Percentiles rank a stretch among this genome's conserved stretches.
Evolutionary conservation across 2,888 invertebrate genomes (phyloP).

Genomic region (Drosophila stalkeri): DNA sequence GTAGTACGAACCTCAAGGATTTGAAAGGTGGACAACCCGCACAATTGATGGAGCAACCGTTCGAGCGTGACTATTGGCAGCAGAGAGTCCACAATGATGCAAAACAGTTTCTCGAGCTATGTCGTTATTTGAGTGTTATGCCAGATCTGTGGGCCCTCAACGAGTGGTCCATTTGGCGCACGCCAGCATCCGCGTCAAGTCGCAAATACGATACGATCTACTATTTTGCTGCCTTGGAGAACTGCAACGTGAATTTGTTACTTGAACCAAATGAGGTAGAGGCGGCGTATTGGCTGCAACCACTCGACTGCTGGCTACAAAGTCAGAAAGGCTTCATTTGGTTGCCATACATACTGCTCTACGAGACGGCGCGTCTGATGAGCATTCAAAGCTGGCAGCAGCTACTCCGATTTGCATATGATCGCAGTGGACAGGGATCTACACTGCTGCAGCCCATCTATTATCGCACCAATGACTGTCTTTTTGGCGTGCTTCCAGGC

Average conservation of each 20-base stretch:
- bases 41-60: constrained; percentile 85
- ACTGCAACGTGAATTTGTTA: constrained; percentile 56
- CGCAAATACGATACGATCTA: constrained; percentile 76
- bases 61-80: constrained; percentile 88
- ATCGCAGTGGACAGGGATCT: constrained; percentile 86
- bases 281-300: constrained; percentile 59
- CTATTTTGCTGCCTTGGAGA: constrained; percentile 65
- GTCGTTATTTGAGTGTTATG: constrained; percentile 88
- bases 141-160: constrained; percentile 93
- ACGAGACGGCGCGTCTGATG: constrained; percentile 89
- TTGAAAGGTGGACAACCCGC: constrained; percentile 67
- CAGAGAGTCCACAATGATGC: constrained; percentile 84
- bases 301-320: constrained; percentile 53
- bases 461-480: constrained; percentile 87
- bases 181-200: constrained; percentile 86
- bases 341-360: constrained; percentile 91
- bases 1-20: constrained; percentile 86
- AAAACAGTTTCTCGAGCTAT: constrained; percentile 88
- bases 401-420: constrained; percentile 87
- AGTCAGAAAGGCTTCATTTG: constrained; percentile 67
- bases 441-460: constrained; percentile 87
- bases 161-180: constrained; percentile 95
- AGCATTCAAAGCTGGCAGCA: constrained; percentile 86
- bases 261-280: constrained; percentile 73
- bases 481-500: constrained; percentile 87